Base-by-base conservation (phyloP, 2,797 vertebrate genomes). In the Enteromius radiatus region DNA sequence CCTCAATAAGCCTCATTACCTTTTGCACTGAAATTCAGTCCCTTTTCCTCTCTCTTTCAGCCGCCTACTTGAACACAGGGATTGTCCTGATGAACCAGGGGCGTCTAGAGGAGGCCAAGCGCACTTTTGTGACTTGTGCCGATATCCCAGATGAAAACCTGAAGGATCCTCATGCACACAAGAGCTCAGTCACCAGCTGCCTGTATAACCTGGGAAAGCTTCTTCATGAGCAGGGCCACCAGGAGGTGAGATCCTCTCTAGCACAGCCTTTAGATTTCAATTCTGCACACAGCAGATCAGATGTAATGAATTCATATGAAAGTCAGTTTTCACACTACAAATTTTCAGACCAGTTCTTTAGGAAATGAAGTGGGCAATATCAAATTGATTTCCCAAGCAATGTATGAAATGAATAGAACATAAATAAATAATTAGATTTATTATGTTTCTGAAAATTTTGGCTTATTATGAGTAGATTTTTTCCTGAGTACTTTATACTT, bases 41-140 rank as follows among this genome's bases (percentile, higher is more conserved):
- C 10, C 10, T 33, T 45, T 45, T 26, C 71, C 2, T 26, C 33
- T 49, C 49, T 56, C 9, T 26, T 61, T 71, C 92, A 99, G 98
- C 98, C 87, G 98, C 98, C 5, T 99, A 99, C 96, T 96, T 99
- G 95, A 99, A 99, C 94, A 99, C 98, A 0, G 98, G 98, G 78
- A 99, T 99, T 90, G 96, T 99, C 90, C 92, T 97, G 75, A 99
- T 99, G 98, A 99, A 97, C 88, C 97, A 98, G 94, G 98, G 96
- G 47, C 97, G 94, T 77, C 92, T 94, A 1, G 98, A 99, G 21
- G 98, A 99, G 90, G 96, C 98, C 84, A 97, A 96, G 86, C 95
- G 94, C 49, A 98, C 97, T 1, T 99, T 99, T 80, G 89, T 98
- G 12, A 99, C 97, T 87, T 99, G 98, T 80, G 97, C 98, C 0